These are phyloP conservation scores for Amphilophus citrinellus DNA, from an alignment of 2,113 vertebrate genomes.

Conservation along the genomic window DNA sequence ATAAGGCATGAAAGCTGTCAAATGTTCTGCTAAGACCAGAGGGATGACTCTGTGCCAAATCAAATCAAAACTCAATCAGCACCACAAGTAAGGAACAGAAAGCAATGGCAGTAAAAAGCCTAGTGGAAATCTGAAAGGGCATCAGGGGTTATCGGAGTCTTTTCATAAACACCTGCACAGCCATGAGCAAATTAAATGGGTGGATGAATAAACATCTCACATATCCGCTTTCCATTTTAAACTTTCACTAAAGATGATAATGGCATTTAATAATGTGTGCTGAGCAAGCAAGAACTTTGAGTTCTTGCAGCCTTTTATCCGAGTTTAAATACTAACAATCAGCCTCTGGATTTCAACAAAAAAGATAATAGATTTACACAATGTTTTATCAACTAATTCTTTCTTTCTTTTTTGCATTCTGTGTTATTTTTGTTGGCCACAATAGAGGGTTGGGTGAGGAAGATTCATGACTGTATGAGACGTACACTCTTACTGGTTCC, in stretches of 20 bases:
- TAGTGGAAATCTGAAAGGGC: constrained; percentile 46
- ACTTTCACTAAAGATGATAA: constrained; percentile 36
- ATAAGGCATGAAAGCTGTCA: neutral
- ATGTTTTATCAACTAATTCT: neutral
- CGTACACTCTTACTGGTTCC: neutral
- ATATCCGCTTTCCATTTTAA: constrained; percentile 20
- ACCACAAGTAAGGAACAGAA: constrained; percentile 42
- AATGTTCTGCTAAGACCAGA: neutral
- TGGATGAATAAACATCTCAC: constrained; percentile 12
- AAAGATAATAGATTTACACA: neutral
- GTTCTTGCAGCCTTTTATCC: constrained; percentile 25
- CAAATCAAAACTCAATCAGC: constrained; percentile 12
- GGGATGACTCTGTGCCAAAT: constrained; percentile 21
- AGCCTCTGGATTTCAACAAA: constrained; percentile 11
- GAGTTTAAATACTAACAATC: constrained; percentile 24
- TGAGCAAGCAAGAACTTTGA: constrained; percentile 19
- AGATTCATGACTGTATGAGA: neutral
- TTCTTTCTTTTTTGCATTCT: neutral
- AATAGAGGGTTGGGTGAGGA: neutral
- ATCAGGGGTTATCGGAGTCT: constrained; percentile 36
- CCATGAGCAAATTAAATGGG: constrained; percentile 22
- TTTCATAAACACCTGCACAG: constrained; percentile 32
- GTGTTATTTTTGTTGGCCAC: neutral
- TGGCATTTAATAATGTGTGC: constrained; percentile 16
- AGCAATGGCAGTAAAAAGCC: constrained; percentile 10